These are phyloP conservation scores for Enteromius treurensis DNA, from an alignment of 2,797 vertebrate species.

Conservation along the genomic window DNA sequence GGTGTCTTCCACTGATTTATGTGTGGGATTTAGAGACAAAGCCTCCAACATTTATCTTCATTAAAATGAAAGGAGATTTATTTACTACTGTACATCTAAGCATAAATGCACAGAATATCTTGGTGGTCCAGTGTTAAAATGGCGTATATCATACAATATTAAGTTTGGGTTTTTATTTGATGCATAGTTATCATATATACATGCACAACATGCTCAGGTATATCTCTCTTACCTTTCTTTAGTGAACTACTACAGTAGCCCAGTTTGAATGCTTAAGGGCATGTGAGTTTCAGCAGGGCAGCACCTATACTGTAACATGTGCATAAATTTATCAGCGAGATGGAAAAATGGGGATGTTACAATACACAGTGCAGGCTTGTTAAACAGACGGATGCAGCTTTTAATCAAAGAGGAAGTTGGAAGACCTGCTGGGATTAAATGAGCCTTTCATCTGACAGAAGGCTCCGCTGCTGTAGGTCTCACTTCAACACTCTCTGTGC, in stretches of 20 bases:
- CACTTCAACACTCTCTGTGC: slow-evolving; percentile 18
- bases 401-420: slow-evolving; percentile 79
- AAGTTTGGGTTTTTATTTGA: background rate
- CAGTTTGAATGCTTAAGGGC: background rate
- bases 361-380: slow-evolving; percentile 35
- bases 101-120: slow-evolving; percentile 5
- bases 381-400: slow-evolving; percentile 66
- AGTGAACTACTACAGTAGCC: background rate
- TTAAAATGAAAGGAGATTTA: slow-evolving; percentile 64
- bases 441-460: slow-evolving; percentile 76
- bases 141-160: background rate
- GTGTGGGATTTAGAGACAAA: slow-evolving; percentile 59
- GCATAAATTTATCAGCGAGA: slow-evolving; percentile 7
- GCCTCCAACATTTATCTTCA: slow-evolving; percentile 68
- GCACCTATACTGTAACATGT: background rate
- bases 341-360: background rate
- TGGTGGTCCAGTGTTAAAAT: background rate
- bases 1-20: slow-evolving; percentile 72
- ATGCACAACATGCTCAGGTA: background rate
- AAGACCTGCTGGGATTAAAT: slow-evolving; percentile 77
- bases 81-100: slow-evolving; percentile 53
- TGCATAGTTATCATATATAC: background rate
- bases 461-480: slow-evolving; percentile 49
- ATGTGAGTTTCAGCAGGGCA: background rate
- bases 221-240: background rate